Percentiles rank a stretch among this genome's conserved stretches.
These are phyloP conservation scores for Parnassius smintheus DNA, from an alignment of 2,888 invertebrate genomes.

Conservation along the genomic window DNA sequence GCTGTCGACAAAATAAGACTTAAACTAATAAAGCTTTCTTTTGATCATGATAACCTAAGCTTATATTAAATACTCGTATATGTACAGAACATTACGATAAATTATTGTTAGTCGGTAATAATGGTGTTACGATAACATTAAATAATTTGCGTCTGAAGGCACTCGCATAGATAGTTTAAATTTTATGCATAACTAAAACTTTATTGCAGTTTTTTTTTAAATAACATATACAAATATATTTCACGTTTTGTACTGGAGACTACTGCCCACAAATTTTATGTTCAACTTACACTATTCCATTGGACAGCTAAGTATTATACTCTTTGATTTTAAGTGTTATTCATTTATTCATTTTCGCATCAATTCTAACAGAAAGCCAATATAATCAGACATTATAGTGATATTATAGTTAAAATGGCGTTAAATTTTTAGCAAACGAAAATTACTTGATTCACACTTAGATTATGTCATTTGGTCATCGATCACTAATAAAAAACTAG, in stretches of 20 bases:
- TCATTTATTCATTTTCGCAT: too few species aligned
- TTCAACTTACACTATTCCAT: too few species aligned
- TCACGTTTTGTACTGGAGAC: too few species aligned
- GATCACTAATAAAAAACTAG: too few species aligned
- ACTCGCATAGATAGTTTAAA: neutral
- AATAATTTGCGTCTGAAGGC: conserved; percentile 2
- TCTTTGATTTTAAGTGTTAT: too few species aligned
- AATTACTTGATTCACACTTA: conserved; percentile 5
- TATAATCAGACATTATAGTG: too few species aligned
- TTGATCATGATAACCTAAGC: conserved; percentile 55
- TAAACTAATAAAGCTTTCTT: conserved; percentile 76
- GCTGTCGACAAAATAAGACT: conserved; percentile 30
- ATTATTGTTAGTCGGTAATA: conserved; percentile 22
- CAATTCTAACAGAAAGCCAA: too few species aligned
- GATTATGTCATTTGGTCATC: neutral
- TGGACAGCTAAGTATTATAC: too few species aligned
- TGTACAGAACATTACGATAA: conserved; percentile 13
- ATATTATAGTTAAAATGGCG: too few species aligned
- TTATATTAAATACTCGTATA: conserved; percentile 22
- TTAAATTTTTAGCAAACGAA: neutral
- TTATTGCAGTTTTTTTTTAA: neutral
- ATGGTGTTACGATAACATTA: conserved; percentile 31
- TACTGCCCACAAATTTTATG: too few species aligned
- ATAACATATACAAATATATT: neutral
- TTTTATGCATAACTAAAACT: too few species aligned